phyloP scores from a whole-genome alignment of 2,888 invertebrate species.

The Campopleginae sp. region DNA sequence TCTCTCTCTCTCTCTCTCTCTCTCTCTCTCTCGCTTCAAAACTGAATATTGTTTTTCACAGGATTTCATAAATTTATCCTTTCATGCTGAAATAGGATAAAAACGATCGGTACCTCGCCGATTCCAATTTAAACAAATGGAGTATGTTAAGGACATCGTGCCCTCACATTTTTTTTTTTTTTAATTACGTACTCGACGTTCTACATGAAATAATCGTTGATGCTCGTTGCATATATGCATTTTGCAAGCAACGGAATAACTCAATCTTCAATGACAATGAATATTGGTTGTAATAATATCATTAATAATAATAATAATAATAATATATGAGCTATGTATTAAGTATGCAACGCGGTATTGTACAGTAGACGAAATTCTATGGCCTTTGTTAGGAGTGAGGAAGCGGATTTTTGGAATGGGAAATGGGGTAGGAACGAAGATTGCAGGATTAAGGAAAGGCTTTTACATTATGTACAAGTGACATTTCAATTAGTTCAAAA shows the following conservation, averaged over 20 bases:
- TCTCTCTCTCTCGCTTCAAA: constrained; percentile 40
- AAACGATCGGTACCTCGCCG: constrained; percentile 42
- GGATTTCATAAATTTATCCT: constrained; percentile 62
- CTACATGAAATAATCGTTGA: constrained; percentile 35
- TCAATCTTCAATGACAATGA: constrained; percentile 32
- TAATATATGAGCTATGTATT: constrained; percentile 33
- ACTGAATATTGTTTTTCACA: constrained; percentile 24
- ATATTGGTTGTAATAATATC: constrained; percentile 34
- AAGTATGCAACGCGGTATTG: constrained; percentile 66
- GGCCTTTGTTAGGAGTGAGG: constrained; percentile 41
- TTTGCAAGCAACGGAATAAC: constrained; percentile 51
- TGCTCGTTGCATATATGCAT: constrained; percentile 13
- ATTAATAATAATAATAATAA: constrained; percentile 24
- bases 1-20: constrained; percentile 11
- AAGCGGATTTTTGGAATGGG: neutral
- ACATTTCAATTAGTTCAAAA: constrained; percentile 64
- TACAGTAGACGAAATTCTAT: constrained; percentile 69
- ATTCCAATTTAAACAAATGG: constrained; percentile 49
- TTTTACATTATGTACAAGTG: constrained; percentile 77
- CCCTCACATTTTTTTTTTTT: constrained; percentile 20
- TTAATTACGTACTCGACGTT: constrained; percentile 32
- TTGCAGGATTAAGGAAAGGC: constrained; percentile 42
- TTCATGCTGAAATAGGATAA: constrained; percentile 62
- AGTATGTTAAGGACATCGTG: constrained; percentile 51
- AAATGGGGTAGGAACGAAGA: constrained; percentile 30